A percentile compares a stretch with the other conserved stretches of the same genome.
Conservation (phyloP, 2,113 vertebrate species). For the Anthoscopus minutus region DNA sequence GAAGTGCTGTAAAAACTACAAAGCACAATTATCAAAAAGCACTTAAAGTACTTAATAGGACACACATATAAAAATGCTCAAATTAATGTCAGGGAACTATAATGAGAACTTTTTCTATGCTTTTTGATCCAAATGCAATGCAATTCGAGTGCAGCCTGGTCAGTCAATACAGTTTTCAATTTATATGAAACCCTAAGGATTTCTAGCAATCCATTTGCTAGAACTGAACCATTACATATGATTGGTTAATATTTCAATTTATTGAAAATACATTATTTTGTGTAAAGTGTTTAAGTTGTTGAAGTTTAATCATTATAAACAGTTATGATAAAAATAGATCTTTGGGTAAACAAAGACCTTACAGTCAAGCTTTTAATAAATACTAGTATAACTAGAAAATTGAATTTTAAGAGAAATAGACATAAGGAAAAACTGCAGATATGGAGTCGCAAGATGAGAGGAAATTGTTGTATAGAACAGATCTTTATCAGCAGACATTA, state of each 20-base stretch:
- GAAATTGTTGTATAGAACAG: not conserved
- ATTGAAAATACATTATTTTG: constrained; percentile 82
- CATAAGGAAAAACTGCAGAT: not conserved
- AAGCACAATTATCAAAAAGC: constrained; percentile 99
- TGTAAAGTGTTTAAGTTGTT: constrained; percentile 74
- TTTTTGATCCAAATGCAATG: constrained; percentile 85
- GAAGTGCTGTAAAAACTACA: constrained; percentile 99
- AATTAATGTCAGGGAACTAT: constrained; percentile 91
- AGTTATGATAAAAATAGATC: constrained; percentile 78
- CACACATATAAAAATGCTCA: constrained; percentile 99
- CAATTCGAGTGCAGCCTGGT: constrained; percentile 72
- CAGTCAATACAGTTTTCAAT: constrained; percentile 83
- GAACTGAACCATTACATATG: constrained; percentile 84
- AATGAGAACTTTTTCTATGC: constrained; percentile 85
- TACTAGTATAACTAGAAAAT: constrained; percentile 61
- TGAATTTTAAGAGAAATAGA: constrained; percentile 50
- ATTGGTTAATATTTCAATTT: constrained; percentile 91
- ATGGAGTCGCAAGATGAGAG: not conserved
- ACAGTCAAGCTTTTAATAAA: constrained; percentile 71
- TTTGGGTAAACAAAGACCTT: constrained; percentile 61
- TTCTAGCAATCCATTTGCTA: constrained; percentile 74
- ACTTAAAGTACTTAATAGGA: constrained; percentile 99
- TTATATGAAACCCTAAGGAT: constrained; percentile 84
- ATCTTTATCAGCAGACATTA: not conserved
- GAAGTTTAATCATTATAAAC: constrained; percentile 74